phyloP scores from a whole-genome alignment of 2,888 invertebrate genomes.

The Cryptus armator region DNA sequence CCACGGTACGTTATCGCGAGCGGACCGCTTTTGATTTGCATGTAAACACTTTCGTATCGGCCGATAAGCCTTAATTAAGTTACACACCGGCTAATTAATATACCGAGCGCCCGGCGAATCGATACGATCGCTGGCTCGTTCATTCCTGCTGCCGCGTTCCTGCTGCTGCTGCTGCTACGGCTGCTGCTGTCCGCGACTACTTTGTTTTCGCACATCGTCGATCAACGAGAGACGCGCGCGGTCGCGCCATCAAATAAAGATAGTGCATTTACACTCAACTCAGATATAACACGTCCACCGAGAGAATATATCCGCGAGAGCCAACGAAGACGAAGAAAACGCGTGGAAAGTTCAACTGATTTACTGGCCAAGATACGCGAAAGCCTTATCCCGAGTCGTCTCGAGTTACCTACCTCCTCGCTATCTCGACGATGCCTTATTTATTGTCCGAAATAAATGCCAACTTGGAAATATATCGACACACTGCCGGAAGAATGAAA shows the following conservation, averaged over 20 bases:
- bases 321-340: conserved; percentile 53
- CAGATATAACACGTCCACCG: conserved; percentile 6
- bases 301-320: background rate
- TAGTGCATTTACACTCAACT: conserved; percentile 29
- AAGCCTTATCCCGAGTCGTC: conserved; percentile 11
- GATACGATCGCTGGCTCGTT: conserved; percentile 69
- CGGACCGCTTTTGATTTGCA: conserved; percentile 77
- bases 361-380: conserved; percentile 54
- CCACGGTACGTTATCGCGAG: conserved; percentile 60
- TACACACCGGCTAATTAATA: conserved; percentile 80
- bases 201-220: conserved; percentile 73
- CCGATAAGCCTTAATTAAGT: conserved; percentile 80
- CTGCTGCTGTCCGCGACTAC: conserved; percentile 57
- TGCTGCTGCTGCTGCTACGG: conserved; percentile 28
- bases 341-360: conserved; percentile 64
- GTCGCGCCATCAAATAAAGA: conserved; percentile 57
- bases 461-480: conserved; percentile 41
- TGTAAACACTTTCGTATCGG: conserved; percentile 77
- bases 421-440: conserved; percentile 46
- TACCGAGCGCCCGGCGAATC: conserved; percentile 69
- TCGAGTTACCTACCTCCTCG: conserved; percentile 27
- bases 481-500: conserved; percentile 33
- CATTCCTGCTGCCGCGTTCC: conserved; percentile 1
- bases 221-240: conserved; percentile 56
- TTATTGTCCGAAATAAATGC: conserved; percentile 54